Conservation (phyloP, 2,797 vertebrate species). For the Gila robusta region DNA sequence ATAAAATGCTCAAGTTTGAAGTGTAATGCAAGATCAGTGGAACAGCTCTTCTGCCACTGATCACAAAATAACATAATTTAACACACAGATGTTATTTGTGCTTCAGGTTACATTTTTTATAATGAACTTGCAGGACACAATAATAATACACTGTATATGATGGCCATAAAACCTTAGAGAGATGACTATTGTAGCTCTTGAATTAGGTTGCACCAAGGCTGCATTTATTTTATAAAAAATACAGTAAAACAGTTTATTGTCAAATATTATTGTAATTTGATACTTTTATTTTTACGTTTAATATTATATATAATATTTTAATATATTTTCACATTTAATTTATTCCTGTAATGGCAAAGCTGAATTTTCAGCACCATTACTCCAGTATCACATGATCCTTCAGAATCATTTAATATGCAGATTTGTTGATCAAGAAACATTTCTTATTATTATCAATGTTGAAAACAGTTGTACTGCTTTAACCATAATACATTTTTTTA, state of each 20-base stretch:
- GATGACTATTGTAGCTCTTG: background rate
- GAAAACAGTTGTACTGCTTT: background rate
- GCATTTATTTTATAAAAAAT: background rate
- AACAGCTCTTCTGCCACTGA: no score
- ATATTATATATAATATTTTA: no score
- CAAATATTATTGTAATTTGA: background rate
- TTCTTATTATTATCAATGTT: background rate
- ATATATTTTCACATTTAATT: no score
- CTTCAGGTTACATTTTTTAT: no score
- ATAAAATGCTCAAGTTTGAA: slow-evolving; percentile 5
- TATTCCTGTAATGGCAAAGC: no score
- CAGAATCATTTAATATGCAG: background rate
- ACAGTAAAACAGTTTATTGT: background rate
- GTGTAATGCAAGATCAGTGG: background rate
- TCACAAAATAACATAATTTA: no score
- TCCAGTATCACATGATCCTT: background rate
- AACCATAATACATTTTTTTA: background rate
- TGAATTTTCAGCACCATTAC: no score
- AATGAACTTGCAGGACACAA: no score
- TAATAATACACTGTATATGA: no score
- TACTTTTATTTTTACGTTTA: no score
- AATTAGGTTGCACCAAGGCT: background rate
- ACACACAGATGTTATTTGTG: no score
- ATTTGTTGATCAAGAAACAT: background rate
- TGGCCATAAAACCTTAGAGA: no score